Percentiles rank a stretch among this genome's conserved stretches.
phyloP scores from a whole-genome alignment of 2,113 vertebrate genomes.

The Dipodomys stephensi region DNA sequence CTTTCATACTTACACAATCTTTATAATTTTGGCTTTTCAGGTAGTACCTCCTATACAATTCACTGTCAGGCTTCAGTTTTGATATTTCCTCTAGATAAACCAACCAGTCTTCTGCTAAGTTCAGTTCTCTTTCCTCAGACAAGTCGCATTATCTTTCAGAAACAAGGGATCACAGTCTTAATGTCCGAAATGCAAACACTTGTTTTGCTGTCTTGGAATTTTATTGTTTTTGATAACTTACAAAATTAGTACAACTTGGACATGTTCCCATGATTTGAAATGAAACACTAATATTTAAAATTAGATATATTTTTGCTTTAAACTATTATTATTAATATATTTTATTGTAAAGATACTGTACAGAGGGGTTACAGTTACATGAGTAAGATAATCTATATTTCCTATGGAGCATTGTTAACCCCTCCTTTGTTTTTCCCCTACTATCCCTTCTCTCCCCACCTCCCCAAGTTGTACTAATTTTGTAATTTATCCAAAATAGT shows the following conservation, averaged over 20 bases:
- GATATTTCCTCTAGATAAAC: neutral
- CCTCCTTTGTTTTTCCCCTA: too few relatives aligned
- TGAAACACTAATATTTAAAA: conserved; percentile 47
- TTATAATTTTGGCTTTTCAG: neutral
- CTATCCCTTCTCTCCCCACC: too few relatives aligned
- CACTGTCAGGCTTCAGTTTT: neutral
- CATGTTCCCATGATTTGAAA: conserved; percentile 54
- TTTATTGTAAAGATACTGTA: too few relatives aligned
- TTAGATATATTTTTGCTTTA: neutral
- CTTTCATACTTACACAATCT: neutral
- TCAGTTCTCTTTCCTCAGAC: neutral
- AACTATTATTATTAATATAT: too few relatives aligned
- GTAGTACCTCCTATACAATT: too few relatives aligned
- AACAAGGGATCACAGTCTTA: neutral
- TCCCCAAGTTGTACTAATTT: too few relatives aligned
- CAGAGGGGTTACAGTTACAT: too few relatives aligned
- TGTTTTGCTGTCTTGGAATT: neutral
- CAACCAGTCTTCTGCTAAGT: neutral
- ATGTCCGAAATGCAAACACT: neutral
- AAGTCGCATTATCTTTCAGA: neutral
- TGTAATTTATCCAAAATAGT: neutral
- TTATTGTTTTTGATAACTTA: conserved; percentile 18
- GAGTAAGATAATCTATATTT: too few relatives aligned
- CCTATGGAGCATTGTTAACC: too few relatives aligned
- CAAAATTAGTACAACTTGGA: conserved; percentile 30